Evolutionary conservation across 1,140 invertebrate species (phyloP).

Genomic region (Drosophila pseudoananassae): DNA sequence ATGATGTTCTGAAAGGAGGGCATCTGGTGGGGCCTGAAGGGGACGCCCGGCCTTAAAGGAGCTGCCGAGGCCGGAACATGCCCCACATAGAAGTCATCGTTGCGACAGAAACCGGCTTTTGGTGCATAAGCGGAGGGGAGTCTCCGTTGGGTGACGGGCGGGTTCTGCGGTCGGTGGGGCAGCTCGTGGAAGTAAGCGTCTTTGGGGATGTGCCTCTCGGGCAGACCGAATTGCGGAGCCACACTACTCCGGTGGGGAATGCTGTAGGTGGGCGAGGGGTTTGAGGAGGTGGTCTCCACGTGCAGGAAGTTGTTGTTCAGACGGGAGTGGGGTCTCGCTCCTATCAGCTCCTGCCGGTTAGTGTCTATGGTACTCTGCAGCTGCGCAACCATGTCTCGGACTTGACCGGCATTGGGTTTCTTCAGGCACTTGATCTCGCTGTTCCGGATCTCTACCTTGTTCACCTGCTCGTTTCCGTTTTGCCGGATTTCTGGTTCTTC

Average conservation of each 20-base stretch:
- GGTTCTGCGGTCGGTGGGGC: slow-evolving; percentile 78
- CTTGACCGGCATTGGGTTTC: slow-evolving; percentile 74
- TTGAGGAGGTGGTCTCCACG: slow-evolving; percentile 21
- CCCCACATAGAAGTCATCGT: slow-evolving; percentile 24
- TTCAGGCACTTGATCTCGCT: slow-evolving; percentile 79
- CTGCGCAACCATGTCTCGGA: slow-evolving; percentile 79
- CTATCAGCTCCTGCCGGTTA: slow-evolving; percentile 50
- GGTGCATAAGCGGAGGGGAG: slow-evolving; percentile 37
- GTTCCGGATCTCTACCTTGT: slow-evolving; percentile 70
- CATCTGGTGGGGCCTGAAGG: slow-evolving; percentile 27
- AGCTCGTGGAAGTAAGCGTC: slow-evolving; percentile 87
- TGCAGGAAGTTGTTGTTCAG: slow-evolving; percentile 25
- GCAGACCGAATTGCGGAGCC: slow-evolving; percentile 24
- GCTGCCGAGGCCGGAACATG: slow-evolving; percentile 8
- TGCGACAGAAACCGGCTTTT: slow-evolving; percentile 37
- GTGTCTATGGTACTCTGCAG: slow-evolving; percentile 84
- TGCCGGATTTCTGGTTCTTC: slow-evolving; percentile 34
- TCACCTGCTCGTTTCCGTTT: slow-evolving; percentile 33
- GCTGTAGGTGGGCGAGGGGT: slow-evolving; percentile 51
- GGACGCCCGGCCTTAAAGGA: slow-evolving; percentile 4
- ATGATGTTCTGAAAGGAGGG: slow-evolving; percentile 19
- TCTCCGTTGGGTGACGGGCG: slow-evolving; percentile 19
- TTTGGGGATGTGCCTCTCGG: slow-evolving; percentile 84
- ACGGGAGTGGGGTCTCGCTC: slow-evolving; percentile 80
- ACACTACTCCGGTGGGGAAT: slow-evolving; percentile 24